Conservation (phyloP, 2,888 invertebrate genomes). For the Spicauda simplicius region DNA sequence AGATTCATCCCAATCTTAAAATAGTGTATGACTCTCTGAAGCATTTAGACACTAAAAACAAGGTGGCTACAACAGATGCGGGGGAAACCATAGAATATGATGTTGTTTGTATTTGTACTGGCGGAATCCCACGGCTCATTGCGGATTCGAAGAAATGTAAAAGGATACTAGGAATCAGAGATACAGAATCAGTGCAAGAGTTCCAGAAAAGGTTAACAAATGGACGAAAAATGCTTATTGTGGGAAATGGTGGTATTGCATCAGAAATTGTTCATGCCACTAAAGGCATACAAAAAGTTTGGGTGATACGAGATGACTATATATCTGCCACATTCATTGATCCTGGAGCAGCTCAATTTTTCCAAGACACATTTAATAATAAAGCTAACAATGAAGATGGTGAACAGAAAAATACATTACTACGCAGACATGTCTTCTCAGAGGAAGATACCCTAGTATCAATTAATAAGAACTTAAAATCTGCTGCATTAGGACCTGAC, state of each 20-base stretch:
- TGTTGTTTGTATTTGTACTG: slow-evolving; percentile 95
- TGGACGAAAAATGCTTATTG: slow-evolving; percentile 90
- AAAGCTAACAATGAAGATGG: slow-evolving; percentile 42
- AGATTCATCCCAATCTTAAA: slow-evolving; percentile 86
- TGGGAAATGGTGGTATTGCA: slow-evolving; percentile 99
- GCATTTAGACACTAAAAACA: slow-evolving; percentile 82
- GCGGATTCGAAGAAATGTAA: slow-evolving; percentile 82
- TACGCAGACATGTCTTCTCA: slow-evolving; percentile 88
- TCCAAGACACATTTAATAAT: slow-evolving; percentile 83
- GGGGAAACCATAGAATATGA: slow-evolving; percentile 87
- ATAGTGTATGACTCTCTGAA: slow-evolving; percentile 88
- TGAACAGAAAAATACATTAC: slow-evolving; percentile 54
- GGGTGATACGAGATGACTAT: slow-evolving; percentile 97
- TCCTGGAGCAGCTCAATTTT: slow-evolving; percentile 97
- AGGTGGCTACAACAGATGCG: slow-evolving; percentile 81
- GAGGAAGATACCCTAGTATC: slow-evolving; percentile 78
- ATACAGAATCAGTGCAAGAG: slow-evolving; percentile 95
- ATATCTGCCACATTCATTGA: slow-evolving; percentile 98
- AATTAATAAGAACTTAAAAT: slow-evolving; percentile 81
- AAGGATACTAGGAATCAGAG: slow-evolving; percentile 94
- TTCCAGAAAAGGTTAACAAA: slow-evolving; percentile 89
- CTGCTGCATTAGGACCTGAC: slow-evolving; percentile 98
- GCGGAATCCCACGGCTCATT: slow-evolving; percentile 93
- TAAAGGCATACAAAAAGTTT: slow-evolving; percentile 92
- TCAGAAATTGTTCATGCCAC: slow-evolving; percentile 97